Percentiles rank a stretch among this genome's conserved stretches.
phyloP scores from a whole-genome alignment of 2,797 vertebrate genomes.

The Eulemur coronatus region DNA sequence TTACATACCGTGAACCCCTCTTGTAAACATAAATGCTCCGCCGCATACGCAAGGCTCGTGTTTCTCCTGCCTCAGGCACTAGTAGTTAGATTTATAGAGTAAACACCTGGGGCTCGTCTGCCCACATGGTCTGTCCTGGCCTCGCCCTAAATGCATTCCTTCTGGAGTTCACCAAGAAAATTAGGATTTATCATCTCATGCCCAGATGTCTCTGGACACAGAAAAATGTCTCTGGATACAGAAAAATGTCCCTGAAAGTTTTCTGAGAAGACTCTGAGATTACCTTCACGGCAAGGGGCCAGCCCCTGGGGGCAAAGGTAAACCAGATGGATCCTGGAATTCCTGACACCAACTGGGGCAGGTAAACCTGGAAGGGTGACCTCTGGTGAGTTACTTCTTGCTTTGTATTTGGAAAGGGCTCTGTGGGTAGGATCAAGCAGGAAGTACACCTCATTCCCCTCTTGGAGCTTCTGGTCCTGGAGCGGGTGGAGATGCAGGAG shows the following conservation, averaged over 20 bases:
- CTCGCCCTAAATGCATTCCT: neutral
- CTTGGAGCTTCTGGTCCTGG: neutral
- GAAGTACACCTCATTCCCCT: neutral
- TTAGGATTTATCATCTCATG: neutral
- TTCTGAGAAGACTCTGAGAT: neutral
- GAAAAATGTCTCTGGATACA: neutral
- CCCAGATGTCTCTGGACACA: neutral
- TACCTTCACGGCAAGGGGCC: neutral
- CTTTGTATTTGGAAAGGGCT: neutral
- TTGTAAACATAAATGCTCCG: neutral
- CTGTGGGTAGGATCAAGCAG: neutral
- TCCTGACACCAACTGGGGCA: neutral
- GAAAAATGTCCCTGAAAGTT: neutral
- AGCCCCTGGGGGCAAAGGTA: neutral
- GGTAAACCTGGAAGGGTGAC: neutral
- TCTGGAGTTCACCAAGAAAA: conserved; percentile 32
- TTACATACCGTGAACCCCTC: neutral
- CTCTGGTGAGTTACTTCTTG: neutral
- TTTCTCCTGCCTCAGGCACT: neutral
- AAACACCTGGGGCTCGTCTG: neutral
- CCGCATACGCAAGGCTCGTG: neutral
- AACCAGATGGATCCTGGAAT: neutral
- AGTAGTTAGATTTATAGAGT: neutral
- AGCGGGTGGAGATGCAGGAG: neutral
- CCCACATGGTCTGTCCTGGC: neutral